phyloP scores from a whole-genome alignment of 2,113 vertebrate genomes.

The Todiramphus saurophagus region DNA sequence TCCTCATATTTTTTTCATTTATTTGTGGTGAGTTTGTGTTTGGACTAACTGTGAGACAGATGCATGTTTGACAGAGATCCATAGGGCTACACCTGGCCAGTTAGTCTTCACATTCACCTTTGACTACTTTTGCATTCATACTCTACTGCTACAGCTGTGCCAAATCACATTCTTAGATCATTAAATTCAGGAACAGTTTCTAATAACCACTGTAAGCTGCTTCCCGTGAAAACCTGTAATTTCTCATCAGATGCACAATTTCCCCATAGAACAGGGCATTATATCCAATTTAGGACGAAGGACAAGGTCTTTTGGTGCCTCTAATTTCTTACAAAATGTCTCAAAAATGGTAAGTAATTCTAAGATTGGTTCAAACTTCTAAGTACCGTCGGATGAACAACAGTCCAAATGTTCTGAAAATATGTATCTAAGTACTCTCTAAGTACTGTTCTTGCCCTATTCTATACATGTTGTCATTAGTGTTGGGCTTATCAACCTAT shows the following conservation, averaged over 20 bases:
- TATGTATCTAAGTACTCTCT: background rate
- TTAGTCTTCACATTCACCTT: background rate
- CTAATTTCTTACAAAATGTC: background rate
- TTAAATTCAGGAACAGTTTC: background rate
- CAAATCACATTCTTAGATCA: background rate
- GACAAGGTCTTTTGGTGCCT: background rate
- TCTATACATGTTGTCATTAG: background rate
- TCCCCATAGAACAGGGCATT: background rate
- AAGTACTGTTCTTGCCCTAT: background rate
- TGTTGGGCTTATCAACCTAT: background rate
- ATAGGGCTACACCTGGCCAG: background rate
- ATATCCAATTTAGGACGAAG: background rate
- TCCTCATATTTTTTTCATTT: background rate
- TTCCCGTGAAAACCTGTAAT: background rate
- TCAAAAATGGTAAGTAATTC: background rate
- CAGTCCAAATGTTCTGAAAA: background rate
- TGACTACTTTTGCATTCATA: background rate
- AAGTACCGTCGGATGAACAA: background rate
- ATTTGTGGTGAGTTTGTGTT: background rate
- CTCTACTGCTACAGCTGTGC: background rate
- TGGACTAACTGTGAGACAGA: background rate
- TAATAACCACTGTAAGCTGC: background rate
- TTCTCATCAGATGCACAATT: background rate
- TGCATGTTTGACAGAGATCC: background rate
- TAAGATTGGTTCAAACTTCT: background rate